phyloP scores from a whole-genome alignment of 2,797 vertebrate genomes.

The Phrynocephalus forsythii region DNA sequence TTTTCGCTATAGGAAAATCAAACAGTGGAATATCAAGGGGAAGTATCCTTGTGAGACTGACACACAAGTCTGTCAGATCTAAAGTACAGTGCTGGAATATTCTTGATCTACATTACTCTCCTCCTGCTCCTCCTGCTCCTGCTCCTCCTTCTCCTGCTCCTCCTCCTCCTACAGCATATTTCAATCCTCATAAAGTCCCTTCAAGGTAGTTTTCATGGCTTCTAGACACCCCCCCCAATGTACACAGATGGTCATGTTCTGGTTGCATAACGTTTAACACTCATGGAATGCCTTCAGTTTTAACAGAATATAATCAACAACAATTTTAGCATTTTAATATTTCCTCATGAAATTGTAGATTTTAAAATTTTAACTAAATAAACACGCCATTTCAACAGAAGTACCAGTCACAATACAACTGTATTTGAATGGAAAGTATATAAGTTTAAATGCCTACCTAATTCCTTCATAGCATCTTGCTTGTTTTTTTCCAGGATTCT shows the following conservation, averaged over 20 bases:
- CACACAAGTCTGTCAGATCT: not conserved
- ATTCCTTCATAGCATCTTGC: conserved; percentile 60
- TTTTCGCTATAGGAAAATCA: not conserved
- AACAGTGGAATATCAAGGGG: not conserved
- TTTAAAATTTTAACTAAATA: conserved; percentile 1
- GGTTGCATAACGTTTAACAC: not conserved
- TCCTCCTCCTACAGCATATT: not conserved
- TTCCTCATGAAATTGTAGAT: not conserved
- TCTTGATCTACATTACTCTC: no score
- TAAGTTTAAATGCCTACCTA: conserved; percentile 60
- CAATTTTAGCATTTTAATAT: not conserved
- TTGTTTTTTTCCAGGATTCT: conserved; percentile 56
- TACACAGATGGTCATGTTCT: not conserved
- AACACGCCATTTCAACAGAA: not conserved
- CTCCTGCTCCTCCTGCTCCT: no score
- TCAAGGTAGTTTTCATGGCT: not conserved
- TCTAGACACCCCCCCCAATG: not conserved
- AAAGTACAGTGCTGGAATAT: not conserved
- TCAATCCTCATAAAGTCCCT: not conserved
- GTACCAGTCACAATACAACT: not conserved
- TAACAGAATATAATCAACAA: not conserved
- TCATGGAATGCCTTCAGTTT: not conserved
- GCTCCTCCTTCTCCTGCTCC: no score
- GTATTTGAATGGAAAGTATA: not conserved
- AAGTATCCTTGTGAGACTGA: no score